These are phyloP conservation scores for Microplitis mediator DNA, from an alignment of 1,140 invertebrate species.

Conservation along the genomic window DNA sequence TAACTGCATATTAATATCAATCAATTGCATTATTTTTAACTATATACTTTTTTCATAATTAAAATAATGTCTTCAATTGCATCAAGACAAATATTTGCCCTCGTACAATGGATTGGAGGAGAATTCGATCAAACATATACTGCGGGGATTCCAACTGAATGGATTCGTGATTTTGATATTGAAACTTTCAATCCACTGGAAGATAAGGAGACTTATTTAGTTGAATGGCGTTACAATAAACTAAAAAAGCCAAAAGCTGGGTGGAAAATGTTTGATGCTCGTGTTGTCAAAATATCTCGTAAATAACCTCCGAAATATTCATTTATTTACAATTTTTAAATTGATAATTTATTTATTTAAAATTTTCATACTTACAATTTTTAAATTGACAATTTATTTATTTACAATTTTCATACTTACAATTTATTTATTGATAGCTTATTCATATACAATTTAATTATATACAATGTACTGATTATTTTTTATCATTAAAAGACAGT, in stretches of 20 bases:
- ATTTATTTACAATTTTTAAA: too few relatives aligned
- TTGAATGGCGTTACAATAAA: conserved; percentile 5
- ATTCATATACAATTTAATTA: neutral
- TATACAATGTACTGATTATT: too few relatives aligned
- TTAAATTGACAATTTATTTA: too few relatives aligned
- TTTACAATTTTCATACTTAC: neutral
- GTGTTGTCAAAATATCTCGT: conserved; percentile 1
- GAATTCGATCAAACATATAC: neutral
- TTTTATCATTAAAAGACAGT: neutral
- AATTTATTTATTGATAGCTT: neutral
- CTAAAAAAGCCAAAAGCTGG: neutral
- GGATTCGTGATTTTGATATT: neutral
- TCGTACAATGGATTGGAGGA: neutral
- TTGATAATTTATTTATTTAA: too few relatives aligned
- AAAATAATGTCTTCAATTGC: neutral
- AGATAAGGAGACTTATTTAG: neutral
- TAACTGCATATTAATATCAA: neutral
- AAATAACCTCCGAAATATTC: too few relatives aligned
- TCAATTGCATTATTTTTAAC: neutral
- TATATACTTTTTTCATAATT: neutral
- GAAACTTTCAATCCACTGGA: neutral
- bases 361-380: too few relatives aligned
- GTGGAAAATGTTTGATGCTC: neutral
- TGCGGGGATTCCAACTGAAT: neutral
- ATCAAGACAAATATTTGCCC: neutral